These are phyloP conservation scores for Anomalospiza imberbis DNA, from an alignment of 2,797 vertebrate genomes.

Conservation along the genomic window DNA sequence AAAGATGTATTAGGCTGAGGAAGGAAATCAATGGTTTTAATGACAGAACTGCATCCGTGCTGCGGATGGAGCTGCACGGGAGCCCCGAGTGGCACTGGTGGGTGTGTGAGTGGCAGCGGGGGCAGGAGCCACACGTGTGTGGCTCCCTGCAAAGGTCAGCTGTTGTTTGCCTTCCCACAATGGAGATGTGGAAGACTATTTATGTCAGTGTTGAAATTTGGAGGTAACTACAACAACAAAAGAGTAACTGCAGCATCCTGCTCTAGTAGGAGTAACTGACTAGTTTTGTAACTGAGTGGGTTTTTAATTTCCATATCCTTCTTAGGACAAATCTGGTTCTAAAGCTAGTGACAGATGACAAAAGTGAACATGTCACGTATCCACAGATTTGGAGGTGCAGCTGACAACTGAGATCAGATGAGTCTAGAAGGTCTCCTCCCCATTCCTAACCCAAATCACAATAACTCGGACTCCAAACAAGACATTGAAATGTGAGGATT, in stretches of 20 bases:
- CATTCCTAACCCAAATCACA: neutral
- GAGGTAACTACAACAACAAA: neutral
- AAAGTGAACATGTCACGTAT: neutral
- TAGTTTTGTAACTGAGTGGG: slow-evolving; percentile 11
- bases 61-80: neutral
- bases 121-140: neutral
- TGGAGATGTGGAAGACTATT: neutral
- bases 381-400: neutral
- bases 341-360: neutral
- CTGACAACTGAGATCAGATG: neutral
- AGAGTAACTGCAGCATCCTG: neutral
- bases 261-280: neutral
- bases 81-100: neutral
- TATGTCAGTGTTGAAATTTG: neutral
- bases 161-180: neutral
- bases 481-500: neutral
- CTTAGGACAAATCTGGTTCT: neutral
- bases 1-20: neutral
- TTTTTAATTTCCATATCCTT: neutral
- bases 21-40: neutral
- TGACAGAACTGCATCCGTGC: neutral
- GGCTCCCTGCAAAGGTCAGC: neutral
- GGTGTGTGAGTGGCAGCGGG: neutral
- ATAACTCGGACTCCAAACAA: neutral
- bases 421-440: neutral